phyloP scores from a whole-genome alignment of 2,113 vertebrate species.

The Oreochromis spilurus region DNA sequence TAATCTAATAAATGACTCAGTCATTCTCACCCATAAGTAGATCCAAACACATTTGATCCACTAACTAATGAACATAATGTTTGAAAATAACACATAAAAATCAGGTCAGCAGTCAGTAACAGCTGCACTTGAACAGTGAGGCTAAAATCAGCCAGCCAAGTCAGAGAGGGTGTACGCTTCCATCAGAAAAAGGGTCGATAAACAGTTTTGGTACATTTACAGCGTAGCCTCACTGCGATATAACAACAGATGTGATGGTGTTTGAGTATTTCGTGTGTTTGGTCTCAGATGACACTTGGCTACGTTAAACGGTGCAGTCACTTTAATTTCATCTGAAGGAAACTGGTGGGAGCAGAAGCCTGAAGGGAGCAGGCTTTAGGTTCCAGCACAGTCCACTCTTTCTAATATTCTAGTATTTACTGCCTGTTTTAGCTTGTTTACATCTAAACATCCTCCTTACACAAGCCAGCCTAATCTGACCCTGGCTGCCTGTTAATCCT shows the following conservation, averaged over 20 bases:
- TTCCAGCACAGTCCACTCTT: rapidly evolving
- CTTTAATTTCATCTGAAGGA: not conserved
- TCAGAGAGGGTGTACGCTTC: rapidly evolving
- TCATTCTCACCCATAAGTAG: rapidly evolving
- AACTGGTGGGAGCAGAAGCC: not conserved
- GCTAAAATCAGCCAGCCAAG: not conserved
- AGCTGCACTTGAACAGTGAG: not conserved
- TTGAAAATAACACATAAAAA: not conserved
- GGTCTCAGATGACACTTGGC: not conserved
- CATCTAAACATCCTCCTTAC: not conserved
- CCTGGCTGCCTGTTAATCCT: slow-evolving; percentile 1
- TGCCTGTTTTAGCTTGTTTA: not conserved
- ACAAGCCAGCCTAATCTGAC: slow-evolving; percentile 1
- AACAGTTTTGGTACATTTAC: not conserved
- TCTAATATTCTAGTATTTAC: rapidly evolving
- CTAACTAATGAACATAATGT: not conserved
- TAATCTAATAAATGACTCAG: not conserved
- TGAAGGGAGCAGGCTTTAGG: not conserved
- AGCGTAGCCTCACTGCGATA: rapidly evolving
- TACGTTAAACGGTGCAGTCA: not conserved
- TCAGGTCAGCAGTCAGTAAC: not conserved
- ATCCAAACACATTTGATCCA: not conserved
- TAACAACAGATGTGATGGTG: not conserved
- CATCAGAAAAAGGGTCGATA: not conserved
- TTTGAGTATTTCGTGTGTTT: rapidly evolving